These are phyloP conservation scores for Saimiri boliviensis DNA, from an alignment of 2,113 vertebrate genomes.

Conservation along the genomic window DNA sequence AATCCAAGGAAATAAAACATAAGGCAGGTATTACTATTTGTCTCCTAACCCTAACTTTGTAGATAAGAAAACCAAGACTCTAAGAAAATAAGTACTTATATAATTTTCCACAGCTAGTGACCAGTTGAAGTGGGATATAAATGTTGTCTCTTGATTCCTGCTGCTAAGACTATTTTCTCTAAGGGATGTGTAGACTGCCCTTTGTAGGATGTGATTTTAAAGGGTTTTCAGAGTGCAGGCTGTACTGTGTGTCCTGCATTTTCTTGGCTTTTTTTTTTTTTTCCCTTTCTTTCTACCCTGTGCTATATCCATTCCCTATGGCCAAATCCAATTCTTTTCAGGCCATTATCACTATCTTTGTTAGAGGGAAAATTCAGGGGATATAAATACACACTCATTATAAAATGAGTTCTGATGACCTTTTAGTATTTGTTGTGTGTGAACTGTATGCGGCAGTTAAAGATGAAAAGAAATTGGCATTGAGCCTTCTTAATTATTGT, in stretches of 20 bases:
- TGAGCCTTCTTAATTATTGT: slow-evolving; percentile 82
- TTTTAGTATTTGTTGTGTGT: slow-evolving; percentile 77
- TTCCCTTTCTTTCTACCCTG: neutral
- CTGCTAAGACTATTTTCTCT: neutral
- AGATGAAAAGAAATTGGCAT: slow-evolving; percentile 81
- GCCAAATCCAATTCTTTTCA: neutral
- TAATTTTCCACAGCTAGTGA: neutral
- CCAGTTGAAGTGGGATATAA: neutral
- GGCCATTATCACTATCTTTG: neutral
- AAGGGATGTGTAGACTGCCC: neutral
- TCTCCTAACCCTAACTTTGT: neutral
- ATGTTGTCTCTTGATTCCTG: neutral
- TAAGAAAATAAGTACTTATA: neutral
- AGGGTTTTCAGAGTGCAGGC: neutral
- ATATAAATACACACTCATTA: slow-evolving; percentile 77
- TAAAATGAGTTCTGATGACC: slow-evolving; percentile 75
- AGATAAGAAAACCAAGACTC: neutral
- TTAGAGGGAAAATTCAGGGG: slow-evolving; percentile 40
- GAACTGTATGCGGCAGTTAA: slow-evolving; percentile 75
- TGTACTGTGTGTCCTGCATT: neutral
- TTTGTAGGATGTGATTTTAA: neutral
- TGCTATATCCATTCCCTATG: neutral
- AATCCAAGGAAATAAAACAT: neutral
- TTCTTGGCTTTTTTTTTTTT: neutral
- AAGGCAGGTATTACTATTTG: neutral